Percentiles rank a stretch among this genome's conserved stretches.
phyloP scores from a whole-genome alignment of 2,888 invertebrate species.

The Yponomeuta plumbellus region DNA sequence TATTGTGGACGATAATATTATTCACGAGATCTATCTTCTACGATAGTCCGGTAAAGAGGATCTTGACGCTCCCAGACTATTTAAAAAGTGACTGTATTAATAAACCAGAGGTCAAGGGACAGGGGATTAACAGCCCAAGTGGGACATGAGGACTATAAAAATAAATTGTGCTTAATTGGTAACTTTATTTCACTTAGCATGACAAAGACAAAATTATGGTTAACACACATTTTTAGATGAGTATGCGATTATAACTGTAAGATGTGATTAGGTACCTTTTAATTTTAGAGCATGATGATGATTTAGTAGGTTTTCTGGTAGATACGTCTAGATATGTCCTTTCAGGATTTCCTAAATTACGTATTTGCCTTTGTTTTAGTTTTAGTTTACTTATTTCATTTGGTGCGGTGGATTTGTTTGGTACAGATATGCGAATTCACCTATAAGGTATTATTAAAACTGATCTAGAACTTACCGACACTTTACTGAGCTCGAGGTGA shows the following conservation, averaged over 20 bases:
- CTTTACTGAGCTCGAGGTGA: slow-evolving; percentile 66
- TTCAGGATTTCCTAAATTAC: too few species aligned
- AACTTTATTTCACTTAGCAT: neutral
- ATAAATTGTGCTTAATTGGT: slow-evolving; percentile 2
- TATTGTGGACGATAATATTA: too few species aligned
- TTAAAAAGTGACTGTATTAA: neutral
- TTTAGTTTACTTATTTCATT: too few species aligned
- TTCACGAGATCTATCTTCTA: too few species aligned
- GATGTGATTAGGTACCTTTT: too few species aligned
- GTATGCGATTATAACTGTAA: neutral
- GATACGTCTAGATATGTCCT: too few species aligned
- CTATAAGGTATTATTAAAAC: neutral
- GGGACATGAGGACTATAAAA: neutral
- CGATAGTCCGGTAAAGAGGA: neutral
- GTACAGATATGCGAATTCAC: too few species aligned
- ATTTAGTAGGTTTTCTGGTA: too few species aligned
- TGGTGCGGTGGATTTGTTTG: too few species aligned
- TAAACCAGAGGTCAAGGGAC: neutral
- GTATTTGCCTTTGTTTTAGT: too few species aligned
- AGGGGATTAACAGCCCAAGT: neutral
- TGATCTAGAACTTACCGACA: slow-evolving; percentile 46
- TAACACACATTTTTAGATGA: neutral
- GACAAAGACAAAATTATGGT: neutral
- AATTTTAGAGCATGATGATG: too few species aligned
- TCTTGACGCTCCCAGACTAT: neutral